Percentiles rank a stretch among this genome's conserved stretches.
phyloP scores from a whole-genome alignment of 2,113 vertebrate species.

The Sorex araneus region DNA sequence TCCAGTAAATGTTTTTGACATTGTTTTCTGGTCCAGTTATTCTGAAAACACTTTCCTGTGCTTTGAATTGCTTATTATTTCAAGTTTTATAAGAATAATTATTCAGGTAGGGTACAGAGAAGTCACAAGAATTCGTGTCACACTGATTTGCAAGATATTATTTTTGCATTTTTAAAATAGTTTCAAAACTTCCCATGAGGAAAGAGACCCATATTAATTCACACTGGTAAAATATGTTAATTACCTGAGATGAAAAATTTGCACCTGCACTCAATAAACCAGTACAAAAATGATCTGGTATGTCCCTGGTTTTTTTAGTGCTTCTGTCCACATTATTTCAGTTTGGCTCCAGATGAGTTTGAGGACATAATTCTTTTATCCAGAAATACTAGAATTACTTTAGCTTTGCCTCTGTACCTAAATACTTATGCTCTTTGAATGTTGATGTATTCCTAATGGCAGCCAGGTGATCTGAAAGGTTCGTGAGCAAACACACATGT shows the following conservation, averaged over 20 bases:
- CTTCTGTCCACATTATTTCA: neutral
- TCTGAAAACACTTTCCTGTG: slow-evolving; percentile 54
- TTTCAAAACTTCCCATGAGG: neutral
- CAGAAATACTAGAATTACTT: neutral
- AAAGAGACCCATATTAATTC: neutral
- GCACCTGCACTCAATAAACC: neutral
- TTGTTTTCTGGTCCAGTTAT: slow-evolving; percentile 36
- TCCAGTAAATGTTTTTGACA: slow-evolving; percentile 60
- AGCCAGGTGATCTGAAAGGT: neutral
- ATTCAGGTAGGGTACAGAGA: neutral
- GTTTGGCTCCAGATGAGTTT: neutral
- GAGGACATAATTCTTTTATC: neutral
- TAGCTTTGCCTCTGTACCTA: neutral
- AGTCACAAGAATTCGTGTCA: neutral
- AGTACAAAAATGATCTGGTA: neutral
- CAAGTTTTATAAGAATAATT: slow-evolving; percentile 54
- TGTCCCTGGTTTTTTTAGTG: fast-evolving
- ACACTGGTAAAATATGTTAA: neutral
- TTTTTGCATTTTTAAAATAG: slow-evolving; percentile 21
- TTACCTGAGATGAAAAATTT: neutral
- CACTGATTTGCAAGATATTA: neutral
- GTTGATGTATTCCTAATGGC: neutral
- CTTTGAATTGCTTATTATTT: slow-evolving; percentile 65
- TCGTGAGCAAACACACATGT: neutral
- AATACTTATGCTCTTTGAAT: neutral